Evolutionary conservation across 2,797 vertebrate genomes (phyloP), one percentile per base, ranked within the genome.

Genomic region (Bufotes viridis): DNA sequence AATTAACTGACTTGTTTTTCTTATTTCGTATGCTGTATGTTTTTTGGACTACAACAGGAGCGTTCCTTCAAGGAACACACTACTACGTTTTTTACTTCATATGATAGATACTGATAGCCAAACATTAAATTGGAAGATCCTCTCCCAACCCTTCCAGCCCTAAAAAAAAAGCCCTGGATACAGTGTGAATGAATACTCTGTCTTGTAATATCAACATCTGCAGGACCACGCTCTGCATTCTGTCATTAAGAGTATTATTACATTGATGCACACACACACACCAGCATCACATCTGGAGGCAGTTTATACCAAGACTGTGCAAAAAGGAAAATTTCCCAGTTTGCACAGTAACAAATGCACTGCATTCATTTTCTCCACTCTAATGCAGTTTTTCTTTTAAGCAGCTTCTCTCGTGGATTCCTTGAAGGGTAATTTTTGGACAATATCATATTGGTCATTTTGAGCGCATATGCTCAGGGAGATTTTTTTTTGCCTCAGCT

Each of bases 381-480:
- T 89, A 65, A 81, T 49, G 70, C 90, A 29, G 60, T 26, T 65
- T 53, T 55, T 26, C 51, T 69, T 67, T 34, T 87, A 91, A 92
- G 90, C 88, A 90, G 92, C 91, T 91, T 91, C 91, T 91, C 91
- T 84, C 89, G 85, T 87, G 87, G 84, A 84, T 92, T 93, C 92
- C 92, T 91, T 91, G 92, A 94, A 92, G 78, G 88, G 93, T 92
- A 94, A 92, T 92, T 92, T 94, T 93, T 94, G 93, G 94, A 93
- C 92, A 91, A 91, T 92, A 86, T 93, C 91, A 92, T 93, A 93
- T 92, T 93, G 94, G 94, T 94, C 94, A 90, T 93, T 95, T 93
- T 91, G 92, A 94, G 92, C 93, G 93, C 94, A 94, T 93, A 94
- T 93, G 95, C 93, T 94, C 93, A 92, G 93, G 94, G 90, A 90